Percentiles rank a stretch among this genome's conserved stretches.
Evolutionary conservation across 2,888 invertebrate genomes (phyloP).

Genomic region (Coelopa pilipes): DNA sequence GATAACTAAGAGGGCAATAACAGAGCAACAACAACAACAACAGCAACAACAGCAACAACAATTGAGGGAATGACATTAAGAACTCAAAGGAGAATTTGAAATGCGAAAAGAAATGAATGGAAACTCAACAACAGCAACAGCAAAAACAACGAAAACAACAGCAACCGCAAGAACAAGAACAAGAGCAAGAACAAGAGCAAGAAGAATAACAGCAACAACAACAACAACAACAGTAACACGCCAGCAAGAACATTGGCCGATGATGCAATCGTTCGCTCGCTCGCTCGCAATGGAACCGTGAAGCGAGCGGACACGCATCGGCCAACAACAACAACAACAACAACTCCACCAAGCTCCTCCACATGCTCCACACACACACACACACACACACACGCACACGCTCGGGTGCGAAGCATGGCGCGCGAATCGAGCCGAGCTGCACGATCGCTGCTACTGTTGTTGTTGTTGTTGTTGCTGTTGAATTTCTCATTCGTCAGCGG

Average conservation of each 20-base stretch:
- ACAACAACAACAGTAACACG: conserved; percentile 30
- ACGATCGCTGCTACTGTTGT: conserved; percentile 14
- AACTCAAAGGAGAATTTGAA: no score
- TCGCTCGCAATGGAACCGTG: neutral
- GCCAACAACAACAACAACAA: conserved; percentile 1
- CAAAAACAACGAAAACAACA: no score
- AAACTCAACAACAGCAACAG: no score
- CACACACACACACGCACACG: conserved; percentile 8
- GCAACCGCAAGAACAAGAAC: no score
- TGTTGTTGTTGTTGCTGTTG: conserved; percentile 22
- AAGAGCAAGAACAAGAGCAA: no score
- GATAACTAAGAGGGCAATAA: conserved; percentile 1
- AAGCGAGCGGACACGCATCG: conserved; percentile 6
- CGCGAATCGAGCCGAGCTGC: conserved; percentile 13
- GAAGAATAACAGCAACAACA: conserved; percentile 21
- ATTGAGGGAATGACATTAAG: no score
- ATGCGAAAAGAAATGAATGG: no score
- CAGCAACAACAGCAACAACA: no score
- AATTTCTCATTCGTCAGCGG: neutral
- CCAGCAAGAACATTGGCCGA: neutral
- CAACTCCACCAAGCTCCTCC: no score
- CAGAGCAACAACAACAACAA: no score
- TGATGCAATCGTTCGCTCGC: conserved; percentile 10
- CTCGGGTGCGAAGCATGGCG: neutral
- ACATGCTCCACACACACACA: neutral